These are phyloP conservation scores for Picathartes gymnocephalus DNA, from an alignment of 2,113 vertebrate species.

Conservation along the genomic window DNA sequence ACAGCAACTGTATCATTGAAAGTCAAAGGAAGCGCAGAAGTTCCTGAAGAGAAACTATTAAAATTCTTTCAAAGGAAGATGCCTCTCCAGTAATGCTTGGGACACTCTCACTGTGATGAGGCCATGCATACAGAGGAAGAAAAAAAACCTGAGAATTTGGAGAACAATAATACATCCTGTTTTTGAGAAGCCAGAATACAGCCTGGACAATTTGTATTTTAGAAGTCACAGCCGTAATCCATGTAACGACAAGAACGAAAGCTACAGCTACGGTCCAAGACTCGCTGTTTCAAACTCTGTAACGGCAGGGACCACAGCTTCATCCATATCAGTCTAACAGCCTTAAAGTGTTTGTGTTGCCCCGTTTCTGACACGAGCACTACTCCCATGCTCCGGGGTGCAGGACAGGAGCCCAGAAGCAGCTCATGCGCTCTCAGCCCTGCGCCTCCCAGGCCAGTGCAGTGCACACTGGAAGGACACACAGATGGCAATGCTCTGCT, in stretches of 20 bases:
- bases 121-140: background rate
- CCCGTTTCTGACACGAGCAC: background rate
- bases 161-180: conserved; percentile 59
- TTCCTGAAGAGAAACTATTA: conserved; percentile 31
- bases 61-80: background rate
- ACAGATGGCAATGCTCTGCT: accelerated
- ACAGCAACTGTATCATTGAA: background rate
- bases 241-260: background rate
- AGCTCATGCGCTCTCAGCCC: accelerated
- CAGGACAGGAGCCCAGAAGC: background rate
- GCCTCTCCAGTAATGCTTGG: background rate
- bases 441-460: accelerated
- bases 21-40: background rate
- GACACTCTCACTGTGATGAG: background rate
- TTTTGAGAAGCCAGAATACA: conserved; percentile 42
- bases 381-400: accelerated
- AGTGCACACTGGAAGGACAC: accelerated
- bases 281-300: background rate
- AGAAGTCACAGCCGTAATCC: background rate
- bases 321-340: background rate
- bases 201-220: conserved; percentile 35
- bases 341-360: background rate
- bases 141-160: background rate
- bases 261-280: background rate
- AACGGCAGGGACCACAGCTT: background rate